Evolutionary conservation across 2,797 vertebrate species (phyloP).

Genomic region (Acanthis flammea): DNA sequence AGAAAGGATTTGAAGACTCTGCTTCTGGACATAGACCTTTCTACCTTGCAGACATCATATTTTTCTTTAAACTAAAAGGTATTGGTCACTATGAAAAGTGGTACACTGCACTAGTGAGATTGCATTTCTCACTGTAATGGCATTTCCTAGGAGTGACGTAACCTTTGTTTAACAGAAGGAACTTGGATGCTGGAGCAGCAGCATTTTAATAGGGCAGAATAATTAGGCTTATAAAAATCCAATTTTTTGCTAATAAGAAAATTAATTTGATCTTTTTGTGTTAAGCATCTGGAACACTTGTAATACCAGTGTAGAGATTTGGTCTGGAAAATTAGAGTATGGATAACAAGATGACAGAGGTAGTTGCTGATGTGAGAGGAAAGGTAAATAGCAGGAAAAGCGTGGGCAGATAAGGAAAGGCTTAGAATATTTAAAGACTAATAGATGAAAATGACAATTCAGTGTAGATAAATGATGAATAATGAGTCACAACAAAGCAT

Average conservation of each 20-base stretch:
- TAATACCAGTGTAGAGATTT: conserved; percentile 57
- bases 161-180: conserved; percentile 36
- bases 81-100: not conserved
- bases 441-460: conserved; percentile 26
- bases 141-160: not conserved
- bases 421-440: conserved; percentile 44
- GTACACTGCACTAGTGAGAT: not conserved
- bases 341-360: conserved; percentile 28
- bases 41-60: not conserved
- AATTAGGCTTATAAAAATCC: conserved; percentile 69
- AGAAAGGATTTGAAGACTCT: not conserved
- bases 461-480: conserved; percentile 47
- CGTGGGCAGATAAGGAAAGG: conserved; percentile 35
- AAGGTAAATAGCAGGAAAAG: conserved; percentile 54
- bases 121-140: not conserved
- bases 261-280: conserved; percentile 56
- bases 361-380: conserved; percentile 10
- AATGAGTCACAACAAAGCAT: not conserved
- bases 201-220: conserved; percentile 33
- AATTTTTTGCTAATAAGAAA: conserved; percentile 57
- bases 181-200: not conserved
- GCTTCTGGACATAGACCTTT: not conserved
- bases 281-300: conserved; percentile 60
- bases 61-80: not conserved
- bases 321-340: conserved; percentile 56